Evolutionary conservation across 2,113 vertebrate species (phyloP), one percentile per base, ranked within the genome.

Genomic region (Zosterops pallidus): DNA sequence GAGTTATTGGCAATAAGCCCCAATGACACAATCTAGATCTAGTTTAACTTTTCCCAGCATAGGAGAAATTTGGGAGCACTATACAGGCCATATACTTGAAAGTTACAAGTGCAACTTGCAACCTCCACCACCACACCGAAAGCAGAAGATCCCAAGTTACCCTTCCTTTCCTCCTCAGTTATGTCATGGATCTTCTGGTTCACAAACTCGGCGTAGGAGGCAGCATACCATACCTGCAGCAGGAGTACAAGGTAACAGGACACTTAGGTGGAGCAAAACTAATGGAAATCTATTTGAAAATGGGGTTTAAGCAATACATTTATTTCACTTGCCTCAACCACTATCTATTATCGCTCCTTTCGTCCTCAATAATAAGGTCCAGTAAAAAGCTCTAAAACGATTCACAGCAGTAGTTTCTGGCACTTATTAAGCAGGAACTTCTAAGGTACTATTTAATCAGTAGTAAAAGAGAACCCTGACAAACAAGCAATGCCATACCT

Each of bases 121-220:
- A 28, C 26, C 47, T 49, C 23, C 56, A 35, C 60, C 19, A 56
- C 3, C 70, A 69, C 26, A 5, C 25, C 16, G 26, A 77, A 42
- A 52, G 65, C 47, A 94, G 69, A 70, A 83, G 85, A 84, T 67
- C 37, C 50, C 64, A 50, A 77, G 47, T 95, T 96, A 99, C 99
- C 99, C 98, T 99, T 99, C 89, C 98, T 98, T 96, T 99, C 99
- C 93, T 99, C 99, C 84, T 99, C 99, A 28, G 99, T 99, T 85
- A 99, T 98, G 95, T 99, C 98, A 37, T 99, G 99, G 93, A 99
- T 98, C 97, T 99, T 99, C 93, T 99, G 99, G 96, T 98, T 99
- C 90, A 99, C 99, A 96, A 99, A 99, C 84, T 99, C 99, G 0
- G 99, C 99, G 2, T 99, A 99, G 9, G 99, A 99, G 2, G 99